Evolutionary conservation across 2,888 invertebrate species (phyloP), one percentile per base, ranked within the genome.

Genomic region (Pherbina coryleti): DNA sequence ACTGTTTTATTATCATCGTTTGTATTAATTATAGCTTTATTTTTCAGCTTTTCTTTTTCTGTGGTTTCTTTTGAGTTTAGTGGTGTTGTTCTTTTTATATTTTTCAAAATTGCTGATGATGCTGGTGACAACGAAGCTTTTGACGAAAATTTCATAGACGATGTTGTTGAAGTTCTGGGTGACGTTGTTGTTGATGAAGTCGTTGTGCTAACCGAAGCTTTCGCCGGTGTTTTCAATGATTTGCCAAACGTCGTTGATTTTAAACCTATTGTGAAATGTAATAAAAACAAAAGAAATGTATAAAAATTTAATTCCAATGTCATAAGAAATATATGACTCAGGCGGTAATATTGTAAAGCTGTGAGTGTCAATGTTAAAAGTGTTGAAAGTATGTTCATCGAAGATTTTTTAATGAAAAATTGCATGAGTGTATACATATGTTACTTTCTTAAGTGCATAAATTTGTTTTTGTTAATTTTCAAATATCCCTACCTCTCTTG

Each of bases 171-270:
- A 77, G 78, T 75, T 82, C 81, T 62, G 75, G 77, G 7, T 79
- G 80, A n/a, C 75, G 81, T 49, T 80, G 79, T 71, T 78, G 80
- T 76, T 77, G 78, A 37, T 78, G 76, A 22, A 75, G 67, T 78
- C 72, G 77, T 78, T 28, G 60, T 60, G 14, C 72, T 79, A 75
- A 81, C 80, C 81, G 79, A 81, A 80, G 81, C 79, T 78, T 81
- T 82, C 69, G 79, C 79, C 80, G 83, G 80, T 81, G 84, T 83
- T 82, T 86, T 85, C 80, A 89, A 83, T 82, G 85, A 87, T 82
- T 87, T 87, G 80, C 87, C 88, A 84, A 87, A 87, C 79, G 87
- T 89, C 75, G 88, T 84, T 80, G 84, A 83, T 79, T 83, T 88
- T 80, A 88, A 81, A 88, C 89, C 89, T 88, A 73, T 74, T 82